phyloP scores from a whole-genome alignment of 2,797 vertebrate genomes.

The Buceros bicornis region DNA sequence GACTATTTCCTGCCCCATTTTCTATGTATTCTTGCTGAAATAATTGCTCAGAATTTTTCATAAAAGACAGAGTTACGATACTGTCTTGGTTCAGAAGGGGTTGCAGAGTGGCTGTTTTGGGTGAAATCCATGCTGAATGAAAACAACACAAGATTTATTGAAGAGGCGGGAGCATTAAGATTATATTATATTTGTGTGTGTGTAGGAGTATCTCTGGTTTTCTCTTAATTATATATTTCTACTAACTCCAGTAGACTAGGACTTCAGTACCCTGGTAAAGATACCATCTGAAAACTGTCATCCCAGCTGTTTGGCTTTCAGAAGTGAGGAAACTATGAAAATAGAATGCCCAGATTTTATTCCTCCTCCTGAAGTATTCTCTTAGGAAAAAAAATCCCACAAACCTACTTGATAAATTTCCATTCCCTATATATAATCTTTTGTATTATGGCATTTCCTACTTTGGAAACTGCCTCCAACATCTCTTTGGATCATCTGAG shows the following conservation, averaged over 20 bases:
- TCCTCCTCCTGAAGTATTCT: background rate
- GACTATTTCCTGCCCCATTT: background rate
- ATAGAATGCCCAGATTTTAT: background rate
- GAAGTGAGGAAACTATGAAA: background rate
- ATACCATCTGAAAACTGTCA: background rate
- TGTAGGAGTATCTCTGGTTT: background rate
- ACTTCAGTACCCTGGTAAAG: background rate
- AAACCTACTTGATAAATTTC: background rate
- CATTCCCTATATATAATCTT: background rate
- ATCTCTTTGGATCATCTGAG: background rate
- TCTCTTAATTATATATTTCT: background rate
- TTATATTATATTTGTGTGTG: background rate
- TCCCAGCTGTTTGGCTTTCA: background rate
- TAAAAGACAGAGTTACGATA: background rate
- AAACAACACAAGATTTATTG: background rate
- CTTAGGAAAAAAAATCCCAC: background rate
- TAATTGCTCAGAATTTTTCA: background rate
- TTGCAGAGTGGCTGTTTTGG: background rate
- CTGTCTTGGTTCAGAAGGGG: background rate
- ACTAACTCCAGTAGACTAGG: background rate
- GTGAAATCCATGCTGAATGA: background rate
- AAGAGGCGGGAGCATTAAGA: background rate
- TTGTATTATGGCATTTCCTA: background rate
- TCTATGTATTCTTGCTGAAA: background rate
- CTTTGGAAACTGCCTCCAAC: background rate